Conservation (phyloP, 2,113 vertebrate species). For the Dendrocopos noguchii region DNA sequence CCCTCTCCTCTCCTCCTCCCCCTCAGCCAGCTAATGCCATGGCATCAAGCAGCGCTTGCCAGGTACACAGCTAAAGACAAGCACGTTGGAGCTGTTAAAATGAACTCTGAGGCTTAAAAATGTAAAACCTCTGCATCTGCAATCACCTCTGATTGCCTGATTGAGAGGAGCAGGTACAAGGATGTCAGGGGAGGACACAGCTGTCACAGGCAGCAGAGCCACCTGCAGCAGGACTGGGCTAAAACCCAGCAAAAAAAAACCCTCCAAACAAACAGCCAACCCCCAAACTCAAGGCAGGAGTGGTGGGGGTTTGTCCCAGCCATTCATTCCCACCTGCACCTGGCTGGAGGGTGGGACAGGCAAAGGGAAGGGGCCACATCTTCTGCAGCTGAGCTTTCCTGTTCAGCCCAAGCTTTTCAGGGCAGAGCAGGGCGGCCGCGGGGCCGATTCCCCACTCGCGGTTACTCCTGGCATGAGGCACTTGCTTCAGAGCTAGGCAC, state of each 20-base stretch:
- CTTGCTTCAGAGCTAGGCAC: neutral
- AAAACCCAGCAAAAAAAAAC: neutral
- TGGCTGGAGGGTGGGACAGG: neutral
- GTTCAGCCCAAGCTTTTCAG: neutral
- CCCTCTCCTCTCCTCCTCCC: neutral
- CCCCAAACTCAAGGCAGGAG: neutral
- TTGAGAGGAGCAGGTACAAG: slow-evolving; percentile 1
- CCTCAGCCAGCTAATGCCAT: neutral
- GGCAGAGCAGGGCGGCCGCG: neutral
- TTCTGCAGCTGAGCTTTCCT: slow-evolving; percentile 3
- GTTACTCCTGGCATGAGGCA: neutral
- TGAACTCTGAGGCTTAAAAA: neutral
- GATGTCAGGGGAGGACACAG: neutral
- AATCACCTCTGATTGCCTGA: neutral
- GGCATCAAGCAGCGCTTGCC: neutral
- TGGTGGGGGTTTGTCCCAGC: neutral
- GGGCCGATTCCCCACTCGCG: neutral
- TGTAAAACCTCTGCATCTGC: neutral
- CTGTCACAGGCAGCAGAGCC: neutral
- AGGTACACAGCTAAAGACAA: neutral
- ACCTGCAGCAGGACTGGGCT: neutral
- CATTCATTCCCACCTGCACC: neutral
- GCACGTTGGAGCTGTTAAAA: neutral
- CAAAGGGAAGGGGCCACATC: neutral
- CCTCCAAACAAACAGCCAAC: neutral